These are phyloP conservation scores for Criorhina ranunculi DNA, from an alignment of 2,888 invertebrate species.

Conservation along the genomic window DNA sequence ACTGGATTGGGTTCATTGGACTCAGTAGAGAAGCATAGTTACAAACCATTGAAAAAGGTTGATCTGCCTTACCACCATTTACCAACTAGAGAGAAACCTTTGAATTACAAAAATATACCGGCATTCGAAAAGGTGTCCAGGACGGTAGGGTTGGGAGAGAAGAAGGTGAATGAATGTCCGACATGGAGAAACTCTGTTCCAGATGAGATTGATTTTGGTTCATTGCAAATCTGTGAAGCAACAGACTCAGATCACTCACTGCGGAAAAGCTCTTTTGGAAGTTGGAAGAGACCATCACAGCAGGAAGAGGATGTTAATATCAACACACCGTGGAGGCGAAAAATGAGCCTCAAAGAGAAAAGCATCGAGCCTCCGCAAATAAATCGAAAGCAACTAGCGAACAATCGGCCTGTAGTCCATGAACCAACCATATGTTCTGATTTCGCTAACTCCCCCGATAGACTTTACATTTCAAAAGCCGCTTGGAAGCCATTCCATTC, in stretches of 20 bases:
- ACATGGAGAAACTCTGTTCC: constrained; percentile 51
- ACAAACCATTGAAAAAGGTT: not conserved
- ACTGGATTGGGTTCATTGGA: constrained; percentile 66
- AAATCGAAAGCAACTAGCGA: not conserved
- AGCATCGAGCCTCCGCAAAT: constrained; percentile 37
- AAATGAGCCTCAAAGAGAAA: constrained; percentile 47
- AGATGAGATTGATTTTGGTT: constrained; percentile 58
- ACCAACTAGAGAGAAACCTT: not conserved
- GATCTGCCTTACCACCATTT: constrained; percentile 3
- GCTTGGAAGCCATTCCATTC: constrained; percentile 69
- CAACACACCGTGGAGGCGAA: constrained; percentile 50
- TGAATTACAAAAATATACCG: constrained; percentile 14
- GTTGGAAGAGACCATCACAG: not conserved
- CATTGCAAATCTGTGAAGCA: constrained; percentile 62
- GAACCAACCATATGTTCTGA: constrained; percentile 8
- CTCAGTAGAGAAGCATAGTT: constrained; percentile 52
- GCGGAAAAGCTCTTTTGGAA: not conserved
- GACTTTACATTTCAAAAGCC: constrained; percentile 34
- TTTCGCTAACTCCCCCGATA: constrained; percentile 21
- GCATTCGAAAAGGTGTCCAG: constrained; percentile 3
- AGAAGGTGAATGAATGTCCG: not conserved
- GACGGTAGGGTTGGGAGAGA: not conserved
- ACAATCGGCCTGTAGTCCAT: not conserved
- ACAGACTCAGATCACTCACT: constrained; percentile 51
- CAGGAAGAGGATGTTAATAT: constrained; percentile 50